A percentile compares a stretch with the other conserved stretches of the same genome.
Evolutionary conservation across 2,888 invertebrate species (phyloP).

Genomic region (Stenolophus ochropezus): DNA sequence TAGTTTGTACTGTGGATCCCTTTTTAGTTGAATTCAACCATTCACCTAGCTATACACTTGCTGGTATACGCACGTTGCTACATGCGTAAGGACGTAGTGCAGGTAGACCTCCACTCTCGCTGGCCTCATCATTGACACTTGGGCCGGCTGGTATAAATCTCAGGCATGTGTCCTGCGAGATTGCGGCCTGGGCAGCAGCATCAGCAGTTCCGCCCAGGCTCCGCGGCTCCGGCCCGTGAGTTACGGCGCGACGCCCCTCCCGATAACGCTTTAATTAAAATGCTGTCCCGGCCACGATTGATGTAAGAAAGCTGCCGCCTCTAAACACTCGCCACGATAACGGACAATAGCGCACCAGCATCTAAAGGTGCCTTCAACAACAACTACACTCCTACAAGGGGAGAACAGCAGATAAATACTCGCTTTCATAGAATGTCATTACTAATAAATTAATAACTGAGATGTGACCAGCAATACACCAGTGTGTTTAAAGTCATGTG

Average conservation of each 20-base stretch:
- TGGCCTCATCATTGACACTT: not conserved
- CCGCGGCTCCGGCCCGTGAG: slow-evolving; percentile 66
- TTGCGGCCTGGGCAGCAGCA: slow-evolving; percentile 44
- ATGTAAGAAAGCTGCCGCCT: slow-evolving; percentile 66
- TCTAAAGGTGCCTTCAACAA: not conserved
- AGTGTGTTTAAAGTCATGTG: too few relatives aligned
- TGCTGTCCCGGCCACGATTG: slow-evolving; percentile 73
- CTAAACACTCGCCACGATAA: not conserved
- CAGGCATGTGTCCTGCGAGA: slow-evolving; percentile 49
- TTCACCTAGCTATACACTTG: too few relatives aligned
- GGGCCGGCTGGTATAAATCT: slow-evolving; percentile 46
- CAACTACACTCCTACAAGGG: not conserved
- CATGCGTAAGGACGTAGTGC: too few relatives aligned
- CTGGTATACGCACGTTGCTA: too few relatives aligned
- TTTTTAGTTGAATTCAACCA: too few relatives aligned
- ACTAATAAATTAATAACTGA: too few relatives aligned
- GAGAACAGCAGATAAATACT: not conserved
- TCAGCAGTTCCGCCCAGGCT: slow-evolving; percentile 56
- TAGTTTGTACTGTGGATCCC: too few relatives aligned
- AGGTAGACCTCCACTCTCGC: too few relatives aligned
- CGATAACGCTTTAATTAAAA: slow-evolving; percentile 76
- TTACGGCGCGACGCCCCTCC: slow-evolving; percentile 73
- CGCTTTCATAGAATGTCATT: too few relatives aligned
- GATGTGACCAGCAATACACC: too few relatives aligned
- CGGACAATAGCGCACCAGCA: not conserved